Evolutionary conservation across 2,888 invertebrate species (phyloP), one percentile per base, ranked within the genome.

Genomic region (Campaea margaritaria): DNA sequence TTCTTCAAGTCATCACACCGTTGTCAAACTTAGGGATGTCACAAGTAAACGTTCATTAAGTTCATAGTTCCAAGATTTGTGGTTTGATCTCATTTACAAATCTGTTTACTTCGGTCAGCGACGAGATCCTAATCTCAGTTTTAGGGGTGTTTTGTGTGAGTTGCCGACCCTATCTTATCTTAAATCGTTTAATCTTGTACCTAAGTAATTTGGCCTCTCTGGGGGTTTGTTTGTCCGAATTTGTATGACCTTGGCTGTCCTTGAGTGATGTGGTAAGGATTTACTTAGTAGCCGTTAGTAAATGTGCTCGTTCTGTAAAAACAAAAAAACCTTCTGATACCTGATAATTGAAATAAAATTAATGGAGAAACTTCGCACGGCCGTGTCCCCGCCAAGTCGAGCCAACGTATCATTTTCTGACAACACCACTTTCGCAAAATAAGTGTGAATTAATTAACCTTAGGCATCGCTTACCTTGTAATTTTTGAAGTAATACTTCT

Each of bases 161-260:
- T 54, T 50, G n/a, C 42, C 28, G 39, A 42, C 54, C 50, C 54
- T 59, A 54, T 55, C 54, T 54, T 54, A 59, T 59, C 59, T 59
- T 50, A 34, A 59, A 59, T 50, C 46, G 54, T 54, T 50, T 59
- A 59, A 59, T 55, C 59, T 54, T 59, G 59, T 59, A 55, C 42
- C 50, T 59, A 59, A 59, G 54, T 55, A 59, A 59, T 54, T 59
- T 46, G 59, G 45, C 45, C 52, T 43, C 48, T 48, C 36, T 36
- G 27, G 34, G 57, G 42, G 51, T 42, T 47, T 53, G 52, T 47
- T 52, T 48, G 52, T 28, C 5, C 16, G n/a, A 46, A 42, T 58
- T 53, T 53, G 53, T 48, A 47, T 48, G 38, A 48, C 52, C 31
- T 9, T 9, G 4, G 8, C 10, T 31, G 10, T 9, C 31, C 31